Base-by-base conservation (phyloP, 1,140 invertebrate genomes). In the Ylistrum balloti region DNA sequence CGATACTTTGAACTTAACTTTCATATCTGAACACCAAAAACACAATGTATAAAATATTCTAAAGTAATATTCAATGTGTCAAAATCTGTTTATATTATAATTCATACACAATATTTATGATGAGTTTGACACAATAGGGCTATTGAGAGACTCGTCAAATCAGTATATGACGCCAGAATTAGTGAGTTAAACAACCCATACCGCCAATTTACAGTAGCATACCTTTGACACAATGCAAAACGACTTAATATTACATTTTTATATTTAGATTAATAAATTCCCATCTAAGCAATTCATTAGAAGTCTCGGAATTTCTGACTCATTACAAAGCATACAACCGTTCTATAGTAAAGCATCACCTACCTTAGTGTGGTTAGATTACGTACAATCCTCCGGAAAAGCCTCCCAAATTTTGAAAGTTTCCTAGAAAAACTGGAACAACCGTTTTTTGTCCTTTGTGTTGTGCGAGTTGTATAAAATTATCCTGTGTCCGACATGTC, bases 401-500 rank as follows among this genome's bases (percentile, higher is more conserved):
- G 22, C 3, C 17, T 74, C 17, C n/a, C 56, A 74, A 74, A 45
- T 45, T 45, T 45, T 9, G 41, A 17, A 45, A 74, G 5, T 74
- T n/a, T 74, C 56, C 56, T 74, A 3, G 9, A 1, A 28, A 28
- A 74, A 74, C 56, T 74, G 56, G 22, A 28, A 28, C 5, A 74
- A 74, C 56, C 56, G 22, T n/a, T 28, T 28, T 38, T 38, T 74
- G 11, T 20, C 22, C 35, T 48, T 48, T 48, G 45, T 48, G 45
- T 48, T 28, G 22, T 28, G 0, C 11, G n/a, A n/a, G 56, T 74
- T 74, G 56, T 74, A 28, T 74, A 28, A 74, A 15, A 28, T n/a
- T 74, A 74, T 74, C 56, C 56, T 7, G n/a, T 74, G 28, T 74
- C 56, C 56, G 56, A 74, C 56, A 74, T 74, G 56, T 74, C 56